phyloP scores from a whole-genome alignment of 2,888 invertebrate species.

The Acrobasis repandana region DNA sequence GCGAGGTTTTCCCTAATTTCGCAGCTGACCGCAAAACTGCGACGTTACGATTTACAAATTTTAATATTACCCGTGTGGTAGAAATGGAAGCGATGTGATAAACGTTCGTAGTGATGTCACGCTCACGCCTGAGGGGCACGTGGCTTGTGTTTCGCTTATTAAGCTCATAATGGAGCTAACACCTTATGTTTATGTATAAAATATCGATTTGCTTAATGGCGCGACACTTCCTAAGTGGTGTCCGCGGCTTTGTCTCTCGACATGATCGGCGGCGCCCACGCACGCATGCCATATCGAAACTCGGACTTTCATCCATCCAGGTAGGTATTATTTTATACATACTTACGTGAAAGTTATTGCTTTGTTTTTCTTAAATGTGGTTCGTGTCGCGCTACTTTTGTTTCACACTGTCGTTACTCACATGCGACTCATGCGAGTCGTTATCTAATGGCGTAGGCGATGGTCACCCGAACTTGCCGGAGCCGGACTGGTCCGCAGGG shows the following conservation, averaged over 20 bases:
- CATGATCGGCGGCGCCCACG: background rate
- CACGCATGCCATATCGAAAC: background rate
- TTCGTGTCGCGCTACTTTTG: background rate
- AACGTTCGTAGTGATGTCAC: background rate
- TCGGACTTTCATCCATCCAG: background rate
- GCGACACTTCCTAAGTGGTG: background rate
- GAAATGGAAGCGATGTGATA: background rate
- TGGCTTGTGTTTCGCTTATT: background rate
- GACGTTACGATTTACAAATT: background rate
- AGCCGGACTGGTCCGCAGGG: background rate
- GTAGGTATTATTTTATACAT: background rate
- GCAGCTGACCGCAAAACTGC: background rate
- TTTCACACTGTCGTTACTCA: no score
- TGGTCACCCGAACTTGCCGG: background rate
- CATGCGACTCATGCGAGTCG: background rate
- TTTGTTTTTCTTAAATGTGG: background rate
- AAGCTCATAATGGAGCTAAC: background rate
- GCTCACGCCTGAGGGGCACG: background rate
- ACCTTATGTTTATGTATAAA: constrained; percentile 2
- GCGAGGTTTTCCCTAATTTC: background rate
- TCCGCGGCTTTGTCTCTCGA: background rate
- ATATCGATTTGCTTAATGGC: constrained; percentile 1
- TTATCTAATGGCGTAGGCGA: background rate
- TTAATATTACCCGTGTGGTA: background rate
- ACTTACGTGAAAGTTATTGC: background rate